Evolutionary conservation across 92 coral and sea anemone species (phyloP).

Genomic region (Epizoanthus illoricatus): DNA sequence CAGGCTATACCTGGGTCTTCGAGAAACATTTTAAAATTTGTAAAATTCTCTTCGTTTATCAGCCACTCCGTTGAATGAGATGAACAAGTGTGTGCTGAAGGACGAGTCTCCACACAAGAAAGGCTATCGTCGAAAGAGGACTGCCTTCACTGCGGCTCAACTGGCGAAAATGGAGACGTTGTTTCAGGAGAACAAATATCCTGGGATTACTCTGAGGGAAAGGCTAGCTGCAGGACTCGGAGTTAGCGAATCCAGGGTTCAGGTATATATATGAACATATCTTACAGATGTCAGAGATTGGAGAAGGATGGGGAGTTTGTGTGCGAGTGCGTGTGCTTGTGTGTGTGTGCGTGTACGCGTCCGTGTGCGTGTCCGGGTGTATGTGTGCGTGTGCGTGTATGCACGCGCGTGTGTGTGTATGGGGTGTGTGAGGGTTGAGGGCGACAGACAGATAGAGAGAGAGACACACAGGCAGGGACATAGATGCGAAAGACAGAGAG

Average conservation of each 20-base stretch:
- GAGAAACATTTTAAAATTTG: too few species aligned
- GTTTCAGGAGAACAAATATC: conserved; percentile 48
- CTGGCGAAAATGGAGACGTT: conserved; percentile 39
- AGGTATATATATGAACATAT: conserved; percentile 20
- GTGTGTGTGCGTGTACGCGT: neutral
- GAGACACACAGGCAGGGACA: too few species aligned
- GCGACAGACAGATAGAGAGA: too few species aligned
- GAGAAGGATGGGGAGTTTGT: too few species aligned
- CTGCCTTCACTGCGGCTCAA: conserved; percentile 47
- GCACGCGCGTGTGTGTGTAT: too few species aligned
- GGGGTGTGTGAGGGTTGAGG: too few species aligned
- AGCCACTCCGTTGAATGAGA: neutral
- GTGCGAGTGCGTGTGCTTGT: too few species aligned
- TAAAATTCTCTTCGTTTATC: too few species aligned
- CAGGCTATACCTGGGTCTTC: too few species aligned
- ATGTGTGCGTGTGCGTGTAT: too few species aligned
- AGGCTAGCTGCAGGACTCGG: conserved; percentile 28
- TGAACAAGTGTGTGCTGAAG: neutral
- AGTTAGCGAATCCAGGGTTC: conserved; percentile 50
- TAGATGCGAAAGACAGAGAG: too few species aligned
- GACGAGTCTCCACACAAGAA: conserved; percentile 12
- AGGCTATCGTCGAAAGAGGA: conserved; percentile 59
- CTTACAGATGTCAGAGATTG: neutral
- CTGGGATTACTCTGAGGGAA: conserved; percentile 57
- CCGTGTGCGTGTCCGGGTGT: too few species aligned